Percentiles rank a stretch among this genome's conserved stretches.
Evolutionary conservation across 2,888 invertebrate species (phyloP).

Genomic region (Nematopogon swammerdamellus): DNA sequence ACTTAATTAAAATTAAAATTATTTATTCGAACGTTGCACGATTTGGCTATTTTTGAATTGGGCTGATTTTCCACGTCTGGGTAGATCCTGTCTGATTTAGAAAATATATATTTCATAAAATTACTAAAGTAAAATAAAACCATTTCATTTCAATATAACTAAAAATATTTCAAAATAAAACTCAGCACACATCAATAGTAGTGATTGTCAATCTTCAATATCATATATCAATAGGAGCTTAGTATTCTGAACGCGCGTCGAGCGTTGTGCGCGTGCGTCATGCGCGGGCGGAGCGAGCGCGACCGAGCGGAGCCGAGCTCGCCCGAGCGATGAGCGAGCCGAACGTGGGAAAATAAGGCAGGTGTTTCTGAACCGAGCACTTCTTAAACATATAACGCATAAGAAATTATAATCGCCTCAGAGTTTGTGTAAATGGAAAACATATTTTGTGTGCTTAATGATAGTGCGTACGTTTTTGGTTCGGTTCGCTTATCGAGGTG

Average conservation of each 20-base stretch:
- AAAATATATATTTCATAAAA: too few species aligned
- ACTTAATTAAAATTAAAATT: too few species aligned
- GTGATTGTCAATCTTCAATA: too few species aligned
- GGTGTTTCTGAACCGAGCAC: slow-evolving; percentile 52
- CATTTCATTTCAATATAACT: too few species aligned
- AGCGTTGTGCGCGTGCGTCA: slow-evolving; percentile 7
- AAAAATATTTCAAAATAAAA: too few species aligned
- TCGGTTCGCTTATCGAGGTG: slow-evolving; percentile 38
- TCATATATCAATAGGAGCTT: too few species aligned
- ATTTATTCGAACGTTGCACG: too few species aligned
- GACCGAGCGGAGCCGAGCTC: slow-evolving; percentile 22
- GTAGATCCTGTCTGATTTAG: too few species aligned
- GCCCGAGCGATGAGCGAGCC: slow-evolving; percentile 39
- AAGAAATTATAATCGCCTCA: slow-evolving; percentile 55
- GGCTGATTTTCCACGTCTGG: too few species aligned
- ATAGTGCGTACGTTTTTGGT: slow-evolving; percentile 52
- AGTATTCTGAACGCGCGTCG: not conserved
- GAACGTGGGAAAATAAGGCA: slow-evolving; percentile 52
- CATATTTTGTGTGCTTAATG: slow-evolving; percentile 57
- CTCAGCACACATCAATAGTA: too few species aligned
- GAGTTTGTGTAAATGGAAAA: slow-evolving; percentile 55
- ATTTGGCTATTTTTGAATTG: too few species aligned
- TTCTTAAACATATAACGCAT: slow-evolving; percentile 54
- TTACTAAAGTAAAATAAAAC: too few species aligned
- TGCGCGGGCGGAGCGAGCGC: slow-evolving; percentile 24